Evolutionary conservation across 1,140 invertebrate species (phyloP).

Genomic region (Dermatophagoides farinae): DNA sequence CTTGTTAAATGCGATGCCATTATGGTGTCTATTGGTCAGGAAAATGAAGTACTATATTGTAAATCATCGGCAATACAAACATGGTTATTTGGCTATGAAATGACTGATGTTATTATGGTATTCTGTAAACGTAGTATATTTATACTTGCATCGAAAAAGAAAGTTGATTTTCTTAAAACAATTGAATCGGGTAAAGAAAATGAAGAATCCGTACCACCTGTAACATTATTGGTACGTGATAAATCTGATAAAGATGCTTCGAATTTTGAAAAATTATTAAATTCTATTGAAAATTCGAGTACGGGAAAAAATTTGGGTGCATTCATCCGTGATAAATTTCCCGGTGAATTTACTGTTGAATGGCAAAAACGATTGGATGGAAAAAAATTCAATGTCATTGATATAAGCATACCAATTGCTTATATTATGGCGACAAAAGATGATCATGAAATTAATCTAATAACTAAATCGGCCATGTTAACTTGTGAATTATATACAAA

Average conservation of each 20-base stretch:
- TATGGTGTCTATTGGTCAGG: constrained; percentile 65
- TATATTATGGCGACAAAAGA: constrained; percentile 85
- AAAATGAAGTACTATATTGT: constrained; percentile 81
- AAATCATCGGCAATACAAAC: constrained; percentile 85
- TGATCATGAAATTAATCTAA: constrained; percentile 68
- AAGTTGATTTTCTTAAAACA: constrained; percentile 84
- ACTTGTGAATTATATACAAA: constrained; percentile 88
- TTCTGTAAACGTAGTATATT: constrained; percentile 60
- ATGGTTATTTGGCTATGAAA: constrained; percentile 90
- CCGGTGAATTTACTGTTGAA: constrained; percentile 71
- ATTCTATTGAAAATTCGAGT: constrained; percentile 64
- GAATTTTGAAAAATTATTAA: constrained; percentile 71
- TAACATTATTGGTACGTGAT: constrained; percentile 72
- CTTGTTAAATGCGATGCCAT: constrained; percentile 43
- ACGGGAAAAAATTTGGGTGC: constrained; percentile 75
- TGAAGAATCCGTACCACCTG: constrained; percentile 47
- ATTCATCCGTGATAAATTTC: constrained; percentile 81
- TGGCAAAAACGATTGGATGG: constrained; percentile 59
- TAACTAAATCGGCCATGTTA: constrained; percentile 80
- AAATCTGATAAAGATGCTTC: constrained; percentile 83
- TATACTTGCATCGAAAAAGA: constrained; percentile 89
- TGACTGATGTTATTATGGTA: constrained; percentile 84
- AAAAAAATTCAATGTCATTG: constrained; percentile 61
- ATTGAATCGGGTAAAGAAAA: constrained; percentile 73
- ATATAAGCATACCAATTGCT: constrained; percentile 63